These are phyloP conservation scores for Ciona savignyi DNA, from an alignment of 23 tunicate genomes.

Conservation along the genomic window DNA sequence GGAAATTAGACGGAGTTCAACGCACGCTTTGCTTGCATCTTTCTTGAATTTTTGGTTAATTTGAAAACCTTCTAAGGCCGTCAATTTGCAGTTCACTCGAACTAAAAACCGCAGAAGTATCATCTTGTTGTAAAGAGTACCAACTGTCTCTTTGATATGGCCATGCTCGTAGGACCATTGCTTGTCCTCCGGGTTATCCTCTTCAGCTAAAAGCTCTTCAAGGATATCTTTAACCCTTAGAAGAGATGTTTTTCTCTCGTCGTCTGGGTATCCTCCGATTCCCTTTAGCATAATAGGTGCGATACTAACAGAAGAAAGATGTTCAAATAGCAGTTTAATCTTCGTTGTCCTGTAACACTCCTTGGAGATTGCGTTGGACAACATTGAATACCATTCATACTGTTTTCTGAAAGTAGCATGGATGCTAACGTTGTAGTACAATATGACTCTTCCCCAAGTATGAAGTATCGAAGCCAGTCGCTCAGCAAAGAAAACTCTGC, in stretches of 20 bases:
- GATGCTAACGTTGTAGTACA: slow-evolving; percentile 11
- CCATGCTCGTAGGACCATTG: slow-evolving; percentile 16
- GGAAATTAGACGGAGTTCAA: slow-evolving; percentile 10
- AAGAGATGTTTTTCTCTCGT: slow-evolving; percentile 1
- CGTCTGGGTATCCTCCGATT: background rate
- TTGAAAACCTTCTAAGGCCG: background rate
- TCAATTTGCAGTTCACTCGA: slow-evolving; percentile 4
- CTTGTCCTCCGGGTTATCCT: background rate
- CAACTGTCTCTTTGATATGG: slow-evolving; percentile 11
- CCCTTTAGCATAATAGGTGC: slow-evolving; percentile 19
- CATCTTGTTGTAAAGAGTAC: slow-evolving; percentile 14
- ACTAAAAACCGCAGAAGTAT: slow-evolving; percentile 10
- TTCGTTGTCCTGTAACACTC: background rate
- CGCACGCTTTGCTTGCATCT: slow-evolving; percentile 9
- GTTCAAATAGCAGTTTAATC: slow-evolving; percentile 7
- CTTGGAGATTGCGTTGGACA: slow-evolving; percentile 12
- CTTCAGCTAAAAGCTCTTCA: background rate
- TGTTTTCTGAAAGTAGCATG: background rate
- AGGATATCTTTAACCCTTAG: background rate
- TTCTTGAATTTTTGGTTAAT: background rate
- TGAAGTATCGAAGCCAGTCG: slow-evolving; percentile 18
- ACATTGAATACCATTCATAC: slow-evolving; percentile 4
- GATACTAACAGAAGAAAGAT: slow-evolving; percentile 6
- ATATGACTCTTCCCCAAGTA: slow-evolving; percentile 14
- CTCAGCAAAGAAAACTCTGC: slow-evolving; percentile 6